Base-by-base conservation (phyloP, 2,888 invertebrate species). In the Pelosia muscerda region DNA sequence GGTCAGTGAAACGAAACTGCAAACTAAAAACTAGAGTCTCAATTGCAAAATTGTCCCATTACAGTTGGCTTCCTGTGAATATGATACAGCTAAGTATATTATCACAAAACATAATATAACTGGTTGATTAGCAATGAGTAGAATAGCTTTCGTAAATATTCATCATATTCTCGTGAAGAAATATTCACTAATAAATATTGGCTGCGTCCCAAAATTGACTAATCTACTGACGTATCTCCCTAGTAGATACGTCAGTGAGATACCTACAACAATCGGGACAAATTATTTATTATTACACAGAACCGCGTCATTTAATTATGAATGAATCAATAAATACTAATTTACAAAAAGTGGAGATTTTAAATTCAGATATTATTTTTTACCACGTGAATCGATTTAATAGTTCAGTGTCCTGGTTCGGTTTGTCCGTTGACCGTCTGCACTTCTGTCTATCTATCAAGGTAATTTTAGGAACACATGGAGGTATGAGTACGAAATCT, bases 11-110 rank as follows among this genome's bases (percentile, higher is more conserved):
- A 83, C 82, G 85, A 84, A 76, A 84, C 85, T 84, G 85, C 82
- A 80, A 86, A 88, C 88, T 87, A 88, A 93, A 92, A 89, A 91
- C 86, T 86, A 81, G 84, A 83, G 86, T 72, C 82, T 83, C 93
- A 94, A 94, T 93, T 93, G 94, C 87, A 91, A 93, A 92, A 94
- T 94, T 94, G 91, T 77, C 90, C 94, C 93, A 94, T 94, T 94
- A 90, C 90, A 91, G 90, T 91, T 89, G 85, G 88, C 85, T 89
- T 93, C 93, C 92, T 91, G 88, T 88, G 88, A 83, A 83, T 80
- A 84, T 72, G 54, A 90, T 91, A 91, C 91, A 84, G 76, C 71
- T 76, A 69, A 38, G 77, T 65, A 73, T 74, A 85, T 66, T 85
- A 68, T 83, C 81, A 80, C 69, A 49, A 74, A 65, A 61, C 38